Base-by-base conservation (phyloP, 2,888 invertebrate genomes). In the Caenorhabditis becei region DNA sequence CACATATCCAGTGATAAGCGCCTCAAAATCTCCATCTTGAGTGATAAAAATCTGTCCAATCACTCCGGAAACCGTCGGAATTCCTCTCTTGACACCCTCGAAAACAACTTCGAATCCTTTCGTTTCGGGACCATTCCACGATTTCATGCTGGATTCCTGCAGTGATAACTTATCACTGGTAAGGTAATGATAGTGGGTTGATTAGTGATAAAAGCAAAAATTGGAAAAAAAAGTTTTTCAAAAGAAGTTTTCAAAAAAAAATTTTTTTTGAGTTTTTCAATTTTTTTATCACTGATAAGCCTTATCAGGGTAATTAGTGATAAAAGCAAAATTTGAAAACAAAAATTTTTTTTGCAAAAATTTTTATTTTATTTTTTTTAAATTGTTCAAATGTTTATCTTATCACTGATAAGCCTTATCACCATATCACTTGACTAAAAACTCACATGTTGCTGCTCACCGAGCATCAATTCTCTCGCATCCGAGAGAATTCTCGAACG, bases 51-150 rank as follows among this genome's bases (percentile, higher is more conserved):
- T 70, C 41, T 80, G 74, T 47, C 74, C 80, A 24, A 75, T n/a
- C 14, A 80, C 58, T 28, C 80, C 80, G 8, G 79, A 66, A 2
- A 14, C 47, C 7, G 62, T 35, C 5, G 79, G 72, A 37, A 80
- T 53, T n/a, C 74, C 74, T 7, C 51, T 10, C 44, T 69, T 58
- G 5, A 20, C n/a, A 0, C 74, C 59, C 41, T 63, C 74, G 59
- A 74, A 80, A n/a, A 65, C 32, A 32, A 80, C 24, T 37, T 80
- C 80, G 47, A 80, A 80, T 18, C 80, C 80, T 37, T 80, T 75
- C 44, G 63, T 61, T 41, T 69, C 70, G 18, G 10, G 14, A 23
- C 80, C 80, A 26, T 74, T 67, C 80, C 80, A 80, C 8, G 74
- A 66, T 51, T 56, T 66, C 62, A 79, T 44, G 10, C 58, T 35